phyloP scores from a whole-genome alignment of 2,113 vertebrate species.

The Oophaga pumilio region DNA sequence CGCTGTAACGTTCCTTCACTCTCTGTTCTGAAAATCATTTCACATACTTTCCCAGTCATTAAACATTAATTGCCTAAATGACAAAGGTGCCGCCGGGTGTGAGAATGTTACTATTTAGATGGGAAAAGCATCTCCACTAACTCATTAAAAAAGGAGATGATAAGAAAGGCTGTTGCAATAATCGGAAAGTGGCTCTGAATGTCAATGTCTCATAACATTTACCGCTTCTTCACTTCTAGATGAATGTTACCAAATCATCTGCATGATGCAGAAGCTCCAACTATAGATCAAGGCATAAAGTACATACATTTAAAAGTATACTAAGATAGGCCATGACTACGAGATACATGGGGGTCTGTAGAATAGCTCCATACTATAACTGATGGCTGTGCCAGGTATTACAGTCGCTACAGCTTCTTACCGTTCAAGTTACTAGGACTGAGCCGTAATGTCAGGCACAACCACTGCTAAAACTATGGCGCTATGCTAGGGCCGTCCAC shows the following conservation, averaged over 20 bases:
- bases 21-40: constrained; percentile 14
- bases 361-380: too few relatives aligned
- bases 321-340: too few relatives aligned
- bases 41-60: constrained; percentile 25
- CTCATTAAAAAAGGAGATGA: constrained; percentile 7
- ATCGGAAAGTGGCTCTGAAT: not conserved
- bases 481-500: too few relatives aligned
- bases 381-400: too few relatives aligned
- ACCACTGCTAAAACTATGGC: too few relatives aligned
- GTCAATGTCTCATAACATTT: not conserved
- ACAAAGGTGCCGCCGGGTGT: constrained; percentile 11
- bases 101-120: constrained; percentile 23
- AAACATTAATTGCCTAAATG: constrained; percentile 8
- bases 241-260: not conserved
- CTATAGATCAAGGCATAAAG: too few relatives aligned
- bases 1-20: not conserved
- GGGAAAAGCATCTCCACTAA: constrained; percentile 1
- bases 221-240: not conserved
- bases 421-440: too few relatives aligned
- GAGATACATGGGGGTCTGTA: too few relatives aligned
- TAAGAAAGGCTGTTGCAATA: not conserved
- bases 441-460: too few relatives aligned
- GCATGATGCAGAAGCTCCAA: not conserved
- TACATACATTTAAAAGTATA: not conserved
- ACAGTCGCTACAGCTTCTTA: too few relatives aligned